These are phyloP conservation scores for Agonopterix heracliana DNA, from an alignment of 2,888 invertebrate species.

Conservation along the genomic window DNA sequence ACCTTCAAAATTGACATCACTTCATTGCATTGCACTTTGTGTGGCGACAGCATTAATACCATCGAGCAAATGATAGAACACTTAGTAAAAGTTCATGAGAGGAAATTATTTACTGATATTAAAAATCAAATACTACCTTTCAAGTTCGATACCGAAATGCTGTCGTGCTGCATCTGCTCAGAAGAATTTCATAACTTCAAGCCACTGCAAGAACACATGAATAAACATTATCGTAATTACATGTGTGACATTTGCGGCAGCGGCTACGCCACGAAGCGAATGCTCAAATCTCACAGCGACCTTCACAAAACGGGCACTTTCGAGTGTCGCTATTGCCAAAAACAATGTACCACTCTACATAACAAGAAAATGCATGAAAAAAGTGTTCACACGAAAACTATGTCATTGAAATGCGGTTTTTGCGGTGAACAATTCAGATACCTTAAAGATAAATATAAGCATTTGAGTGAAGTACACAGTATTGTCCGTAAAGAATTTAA, in stretches of 20 bases:
- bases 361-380: conserved; percentile 39
- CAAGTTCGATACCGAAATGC: conserved; percentile 31
- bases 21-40: conserved; percentile 36
- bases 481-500: conserved; percentile 17
- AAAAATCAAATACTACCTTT: conserved; percentile 46
- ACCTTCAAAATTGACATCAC: conserved; percentile 48
- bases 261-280: conserved; percentile 31
- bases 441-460: neutral
- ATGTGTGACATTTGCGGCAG: conserved; percentile 35
- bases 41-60: conserved; percentile 21
- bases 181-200: conserved; percentile 36
- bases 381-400: conserved; percentile 31
- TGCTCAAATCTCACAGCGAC: conserved; percentile 20
- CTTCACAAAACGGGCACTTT: conserved; percentile 20
- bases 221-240: conserved; percentile 40
- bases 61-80: conserved; percentile 36
- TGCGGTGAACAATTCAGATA: neutral
- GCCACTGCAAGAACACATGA: conserved; percentile 39
- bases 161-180: conserved; percentile 34
- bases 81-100: conserved; percentile 29
- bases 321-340: conserved; percentile 37
- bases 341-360: conserved; percentile 38
- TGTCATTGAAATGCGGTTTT: conserved; percentile 13
- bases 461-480: neutral
- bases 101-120: conserved; percentile 32